Base-by-base conservation (phyloP, 2,113 vertebrate species). In the Sminthopsis crassicaudata region DNA sequence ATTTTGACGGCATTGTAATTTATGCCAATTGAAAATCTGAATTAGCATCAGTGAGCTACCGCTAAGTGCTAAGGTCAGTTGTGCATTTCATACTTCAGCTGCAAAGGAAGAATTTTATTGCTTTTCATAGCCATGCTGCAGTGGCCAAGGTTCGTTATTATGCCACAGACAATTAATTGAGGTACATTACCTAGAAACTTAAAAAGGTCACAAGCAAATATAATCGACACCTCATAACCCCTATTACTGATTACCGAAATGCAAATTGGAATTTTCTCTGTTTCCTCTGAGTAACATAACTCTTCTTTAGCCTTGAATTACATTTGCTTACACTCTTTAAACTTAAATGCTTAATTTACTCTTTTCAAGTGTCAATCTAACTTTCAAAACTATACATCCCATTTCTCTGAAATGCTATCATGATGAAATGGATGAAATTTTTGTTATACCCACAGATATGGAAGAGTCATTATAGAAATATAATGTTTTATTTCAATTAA, bases 161-260 rank as follows among this genome's bases (percentile, higher is more conserved):
- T 97, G 97, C 97, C 96, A 98, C 97, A 98, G 98, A 97, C 98
- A 98, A 98, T 98, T 98, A 98, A 98, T 98, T 98, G 98, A 98
- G 97, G 98, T 96, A 96, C 96, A 98, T 98, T 98, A 98, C 94
- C 94, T 97, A 97, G 97, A 98, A 98, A 98, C 96, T 91, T 95
- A 91, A 98, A 98, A 98, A 98, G 98, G 98, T 98, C 98, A 98
- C 98, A 97, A 16, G 0, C 97, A 97, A 98, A 97, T 95, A 97
- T 98, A 98, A 98, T 93, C 95, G 97, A 98, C 97, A 98, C 96
- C 94, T 97, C 97, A 97, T 98, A 98, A 98, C 98, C 97, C 93
- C 96, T 95, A 97, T 98, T 98, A 98, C 98, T 97, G 97, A 98
- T 98, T 97, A 96, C 95, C 97, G 95, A 98, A 98, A 98, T 98